These are phyloP conservation scores for Argyra leucocephala DNA, from an alignment of 2,888 invertebrate species.

Conservation along the genomic window DNA sequence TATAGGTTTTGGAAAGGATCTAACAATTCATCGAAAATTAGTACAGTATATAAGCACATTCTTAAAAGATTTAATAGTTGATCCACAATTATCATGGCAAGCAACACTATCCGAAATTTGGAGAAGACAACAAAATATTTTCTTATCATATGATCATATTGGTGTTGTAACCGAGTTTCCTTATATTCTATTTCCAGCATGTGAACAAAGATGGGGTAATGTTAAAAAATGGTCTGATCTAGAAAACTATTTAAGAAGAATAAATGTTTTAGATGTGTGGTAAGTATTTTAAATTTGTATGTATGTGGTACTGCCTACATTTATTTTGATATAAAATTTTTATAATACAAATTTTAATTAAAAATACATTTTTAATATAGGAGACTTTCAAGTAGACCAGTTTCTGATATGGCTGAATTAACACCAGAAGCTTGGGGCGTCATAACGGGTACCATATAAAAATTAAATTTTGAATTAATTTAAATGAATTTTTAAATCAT, in stretches of 20 bases:
- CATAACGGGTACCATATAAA: conserved; percentile 34
- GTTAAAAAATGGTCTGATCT: conserved; percentile 48
- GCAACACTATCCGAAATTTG: conserved; percentile 46
- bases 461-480: background rate
- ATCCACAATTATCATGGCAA: conserved; percentile 46
- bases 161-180: conserved; percentile 38
- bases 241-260: conserved; percentile 45
- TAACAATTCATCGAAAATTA: conserved; percentile 47
- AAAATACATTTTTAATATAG: conserved; percentile 22
- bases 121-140: conserved; percentile 45
- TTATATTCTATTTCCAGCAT: conserved; percentile 47
- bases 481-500: background rate
- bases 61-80: conserved; percentile 46
- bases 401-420: conserved; percentile 60
- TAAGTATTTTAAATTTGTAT: conserved; percentile 37
- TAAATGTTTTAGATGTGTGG: conserved; percentile 18
- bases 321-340: conserved; percentile 2
- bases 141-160: conserved; percentile 47
- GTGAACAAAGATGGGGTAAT: conserved; percentile 60
- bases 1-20: conserved; percentile 42
- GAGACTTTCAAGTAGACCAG: conserved; percentile 38
- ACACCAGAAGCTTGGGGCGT: conserved; percentile 54
- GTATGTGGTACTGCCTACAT: conserved; percentile 12
- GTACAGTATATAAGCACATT: conserved; percentile 47
- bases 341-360: conserved; percentile 11